phyloP scores from a whole-genome alignment of 2,888 invertebrate genomes.

The Priocnemis perturbator region DNA sequence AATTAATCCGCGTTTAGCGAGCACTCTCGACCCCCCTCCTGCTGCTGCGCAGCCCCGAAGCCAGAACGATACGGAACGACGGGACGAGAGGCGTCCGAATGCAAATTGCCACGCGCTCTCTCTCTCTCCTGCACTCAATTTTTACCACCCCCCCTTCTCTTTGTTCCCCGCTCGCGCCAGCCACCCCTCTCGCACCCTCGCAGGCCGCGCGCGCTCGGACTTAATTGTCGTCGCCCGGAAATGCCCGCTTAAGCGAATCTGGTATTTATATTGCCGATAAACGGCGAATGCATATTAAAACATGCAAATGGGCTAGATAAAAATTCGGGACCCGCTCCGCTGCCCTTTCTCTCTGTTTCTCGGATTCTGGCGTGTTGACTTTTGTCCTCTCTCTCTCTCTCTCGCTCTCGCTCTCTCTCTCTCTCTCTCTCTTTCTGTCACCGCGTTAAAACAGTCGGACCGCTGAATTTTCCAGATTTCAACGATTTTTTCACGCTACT shows the following conservation, averaged over 20 bases:
- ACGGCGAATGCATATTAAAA: conserved; percentile 61
- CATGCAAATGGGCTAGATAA: conserved; percentile 56
- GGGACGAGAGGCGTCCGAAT: conserved; percentile 43
- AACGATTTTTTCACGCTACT: no score
- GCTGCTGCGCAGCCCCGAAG: background rate
- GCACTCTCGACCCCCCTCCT: conserved; percentile 8
- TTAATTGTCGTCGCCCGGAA: conserved; percentile 56
- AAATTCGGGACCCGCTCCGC: conserved; percentile 38
- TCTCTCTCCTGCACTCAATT: conserved; percentile 27
- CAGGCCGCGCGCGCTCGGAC: conserved; percentile 51
- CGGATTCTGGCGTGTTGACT: conserved; percentile 4
- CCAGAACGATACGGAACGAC: background rate
- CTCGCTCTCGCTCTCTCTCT: no score
- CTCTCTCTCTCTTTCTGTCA: background rate
- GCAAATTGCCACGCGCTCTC: conserved; percentile 59
- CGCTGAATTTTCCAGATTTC: no score
- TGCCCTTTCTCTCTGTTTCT: conserved; percentile 25
- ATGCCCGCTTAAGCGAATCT: conserved; percentile 54
- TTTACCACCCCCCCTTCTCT: no score
- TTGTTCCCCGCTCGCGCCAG: no score
- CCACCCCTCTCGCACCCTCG: no score
- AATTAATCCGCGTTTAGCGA: conserved; percentile 33
- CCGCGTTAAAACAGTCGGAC: no score
- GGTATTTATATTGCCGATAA: conserved; percentile 62
- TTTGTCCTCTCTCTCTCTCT: no score